Evolutionary conservation across 2,888 invertebrate species (phyloP).

Genomic region (Pseudococcus viburni): DNA sequence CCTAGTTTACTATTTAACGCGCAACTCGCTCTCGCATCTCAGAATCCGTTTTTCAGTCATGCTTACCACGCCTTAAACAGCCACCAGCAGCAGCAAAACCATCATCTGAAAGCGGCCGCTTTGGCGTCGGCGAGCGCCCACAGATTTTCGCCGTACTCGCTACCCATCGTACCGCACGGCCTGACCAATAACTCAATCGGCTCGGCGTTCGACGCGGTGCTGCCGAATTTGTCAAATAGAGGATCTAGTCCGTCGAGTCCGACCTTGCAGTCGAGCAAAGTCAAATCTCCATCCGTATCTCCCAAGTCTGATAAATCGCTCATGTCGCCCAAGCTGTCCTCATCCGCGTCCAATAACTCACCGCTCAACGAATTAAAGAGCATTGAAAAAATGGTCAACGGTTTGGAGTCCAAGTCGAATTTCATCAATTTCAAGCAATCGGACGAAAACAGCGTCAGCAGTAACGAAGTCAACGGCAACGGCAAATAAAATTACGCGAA

Average conservation of each 20-base stretch:
- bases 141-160: constrained; percentile 90
- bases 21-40: constrained; percentile 88
- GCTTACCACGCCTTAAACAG: constrained; percentile 69
- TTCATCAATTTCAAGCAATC: constrained; percentile 29
- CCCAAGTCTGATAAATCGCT: constrained; percentile 66
- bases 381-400: constrained; percentile 98
- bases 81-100: constrained; percentile 67
- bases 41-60: constrained; percentile 84
- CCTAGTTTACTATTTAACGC: constrained; percentile 89
- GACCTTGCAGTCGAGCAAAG: constrained; percentile 66
- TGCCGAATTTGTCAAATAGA: constrained; percentile 77
- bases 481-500: constrained; percentile 54
- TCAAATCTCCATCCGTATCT: constrained; percentile 63
- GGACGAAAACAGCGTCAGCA: constrained; percentile 60
- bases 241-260: constrained; percentile 69
- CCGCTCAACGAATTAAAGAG: constrained; percentile 87
- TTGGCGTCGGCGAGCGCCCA: constrained; percentile 78
- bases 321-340: constrained; percentile 64
- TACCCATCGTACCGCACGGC: constrained; percentile 74
- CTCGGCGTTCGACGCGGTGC: constrained; percentile 91
- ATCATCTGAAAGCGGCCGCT: constrained; percentile 73
- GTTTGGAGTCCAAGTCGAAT: constrained; percentile 80
- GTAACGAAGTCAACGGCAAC: constrained; percentile 58
- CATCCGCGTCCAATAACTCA: constrained; percentile 71
- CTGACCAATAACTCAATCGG: constrained; percentile 74